Base-by-base conservation (phyloP, 2,888 invertebrate species). In the Athetis lepigone region DNA sequence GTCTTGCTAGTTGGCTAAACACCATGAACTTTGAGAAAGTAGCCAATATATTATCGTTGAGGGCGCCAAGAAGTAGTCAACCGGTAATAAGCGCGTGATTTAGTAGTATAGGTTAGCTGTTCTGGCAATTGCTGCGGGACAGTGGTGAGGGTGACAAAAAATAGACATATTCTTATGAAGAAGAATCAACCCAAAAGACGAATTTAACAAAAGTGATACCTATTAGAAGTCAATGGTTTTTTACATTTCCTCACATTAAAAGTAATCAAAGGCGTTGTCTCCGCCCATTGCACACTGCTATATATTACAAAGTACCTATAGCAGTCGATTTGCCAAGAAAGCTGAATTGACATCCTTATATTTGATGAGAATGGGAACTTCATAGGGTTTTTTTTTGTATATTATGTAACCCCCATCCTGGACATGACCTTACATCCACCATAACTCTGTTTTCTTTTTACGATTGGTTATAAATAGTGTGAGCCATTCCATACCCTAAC, bases 41-140 rank as follows among this genome's bases (percentile, higher is more conserved):
- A 43, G 67, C 43, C 73, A 68, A 54, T 43, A 47, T 73, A 8
- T 39, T 33, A 66, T 47, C 33, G 43, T 33, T 19, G 37, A 45
- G 21, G 37, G 64, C 39, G 68, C 74, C 74, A 68, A 68, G 54
- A 65, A 33, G 21, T 16, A 72, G 67, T 27, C 37, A 55, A 68
- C 21, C 19, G 13, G 2, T 25, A 21, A 54, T 49, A 73, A 68
- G n/a, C 65, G 27, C 47, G 47, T 71, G 63, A 63, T 43, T 63
- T 50, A 46, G 39, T 62, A 11, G 4, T n/a, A 2, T 1, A 13
- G 9, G 8, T 18, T 42, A 5, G n/a, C 21, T n/a, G 42, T 65
- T 13, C 42, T 54, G 37, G 25, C 45, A 50, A n/a, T 43, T 23
- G 13, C 19, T 6, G 19, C 45, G 19, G 47, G 11, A 18, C 7